Evolutionary conservation across 1,140 invertebrate species (phyloP), one percentile per base, ranked within the genome.

Genomic region (Drosophila mayri): DNA sequence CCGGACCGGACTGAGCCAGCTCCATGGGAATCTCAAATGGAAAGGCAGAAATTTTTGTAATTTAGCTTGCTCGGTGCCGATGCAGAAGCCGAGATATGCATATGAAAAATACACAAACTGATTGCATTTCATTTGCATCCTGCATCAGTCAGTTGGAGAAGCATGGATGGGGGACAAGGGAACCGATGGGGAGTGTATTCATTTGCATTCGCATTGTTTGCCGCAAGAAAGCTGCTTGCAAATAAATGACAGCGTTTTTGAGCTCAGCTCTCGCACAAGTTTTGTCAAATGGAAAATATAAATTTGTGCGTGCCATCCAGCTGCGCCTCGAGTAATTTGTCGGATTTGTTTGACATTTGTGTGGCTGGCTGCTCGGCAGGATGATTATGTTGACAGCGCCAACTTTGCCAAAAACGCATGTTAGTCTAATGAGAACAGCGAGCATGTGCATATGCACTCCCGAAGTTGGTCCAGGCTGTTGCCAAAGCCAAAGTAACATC

Each of bases 271-370:
- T 72, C 57, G 47, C 46, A 32, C 47, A 70, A 71, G 28, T 76
- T 71, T 55, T 81, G 63, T 58, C 76, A 77, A 55, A 81, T 66
- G 82, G 62, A 66, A 86, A 78, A 81, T 85, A 79, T 79, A 68
- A 77, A 77, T 77, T 73, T 61, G 74, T 77, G 74, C 74, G 74
- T 77, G 74, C 41, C 55, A 76, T 35, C 55, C 74, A 76, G 54
- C 44, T 75, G 58, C 44, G 57, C 71, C 72, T 73, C 63, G 59
- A 71, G 72, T 71, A 80, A 88, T 88, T 88, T 87, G 80, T 87
- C 84, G 74, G 68, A 80, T 67, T 73, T 81, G 68, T 87, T 80
- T 84, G 84, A 88, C 84, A 88, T 79, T 76, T 68, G 57, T 68
- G 35, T 25, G 44, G 58, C 25, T 25, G 25, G 25, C 35, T 62